Conservation (phyloP, 2,113 vertebrate genomes). For the Herpetotheres cachinnans region DNA sequence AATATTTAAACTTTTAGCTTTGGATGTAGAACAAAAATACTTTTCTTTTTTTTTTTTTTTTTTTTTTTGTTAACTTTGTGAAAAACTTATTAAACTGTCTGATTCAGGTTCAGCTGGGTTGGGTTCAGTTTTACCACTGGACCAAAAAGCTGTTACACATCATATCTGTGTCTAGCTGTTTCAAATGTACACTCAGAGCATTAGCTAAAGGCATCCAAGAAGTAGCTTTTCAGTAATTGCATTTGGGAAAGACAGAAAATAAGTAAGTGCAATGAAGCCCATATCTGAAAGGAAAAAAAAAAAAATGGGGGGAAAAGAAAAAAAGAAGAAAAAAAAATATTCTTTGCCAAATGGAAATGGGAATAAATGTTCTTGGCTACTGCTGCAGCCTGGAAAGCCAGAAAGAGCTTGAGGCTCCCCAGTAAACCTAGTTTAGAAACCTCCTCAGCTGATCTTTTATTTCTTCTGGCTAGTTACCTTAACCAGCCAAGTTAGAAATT, state of each 20-base stretch:
- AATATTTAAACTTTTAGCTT: background rate
- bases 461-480: background rate
- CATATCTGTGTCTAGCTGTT: background rate
- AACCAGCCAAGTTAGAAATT: slow-evolving; percentile 4
- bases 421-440: slow-evolving; percentile 18
- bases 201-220: background rate
- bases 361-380: slow-evolving; percentile 32
- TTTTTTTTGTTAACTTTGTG: background rate
- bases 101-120: background rate
- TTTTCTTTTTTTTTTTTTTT: background rate
- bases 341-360: slow-evolving; percentile 14
- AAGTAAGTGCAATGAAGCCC: background rate
- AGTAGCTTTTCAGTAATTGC: background rate
- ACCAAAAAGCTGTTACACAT: background rate
- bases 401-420: slow-evolving; percentile 9
- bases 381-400: background rate
- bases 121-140: background rate
- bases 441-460: background rate
- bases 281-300: background rate
- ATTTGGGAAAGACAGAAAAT: background rate
- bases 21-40: background rate
- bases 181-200: background rate
- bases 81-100: background rate
- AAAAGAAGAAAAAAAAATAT: background rate
- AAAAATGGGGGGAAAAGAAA: background rate